Percentiles rank a stretch among this genome's conserved stretches.
Conservation (phyloP, 2,797 vertebrate genomes). For the Linurgus olivaceus region DNA sequence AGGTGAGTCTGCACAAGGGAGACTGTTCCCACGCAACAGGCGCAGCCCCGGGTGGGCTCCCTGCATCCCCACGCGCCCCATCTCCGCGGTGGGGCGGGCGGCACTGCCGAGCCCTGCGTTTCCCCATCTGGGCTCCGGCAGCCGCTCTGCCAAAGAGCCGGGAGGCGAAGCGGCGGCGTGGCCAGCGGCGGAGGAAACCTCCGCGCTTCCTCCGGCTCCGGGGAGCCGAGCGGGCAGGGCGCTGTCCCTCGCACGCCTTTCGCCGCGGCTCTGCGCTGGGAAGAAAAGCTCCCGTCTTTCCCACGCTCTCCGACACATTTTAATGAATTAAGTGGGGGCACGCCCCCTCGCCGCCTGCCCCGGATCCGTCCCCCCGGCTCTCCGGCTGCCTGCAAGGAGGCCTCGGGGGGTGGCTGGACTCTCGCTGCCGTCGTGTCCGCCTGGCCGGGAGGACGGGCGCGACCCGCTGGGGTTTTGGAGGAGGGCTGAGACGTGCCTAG, state of each 20-base stretch:
- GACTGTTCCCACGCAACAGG: background rate
- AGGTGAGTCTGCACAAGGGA: background rate
- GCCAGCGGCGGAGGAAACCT: background rate
- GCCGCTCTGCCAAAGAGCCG: background rate
- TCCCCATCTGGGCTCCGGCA: background rate
- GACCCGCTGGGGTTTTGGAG: background rate
- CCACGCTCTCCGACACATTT: slow-evolving; percentile 98
- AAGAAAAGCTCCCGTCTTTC: slow-evolving; percentile 98
- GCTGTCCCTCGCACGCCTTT: slow-evolving; percentile 55
- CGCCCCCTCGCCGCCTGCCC: slow-evolving; percentile 75
- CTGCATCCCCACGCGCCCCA: background rate
- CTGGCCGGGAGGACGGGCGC: background rate
- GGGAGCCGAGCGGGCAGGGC: slow-evolving; percentile 50
- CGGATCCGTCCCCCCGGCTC: slow-evolving; percentile 41
- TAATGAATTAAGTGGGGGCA: slow-evolving; percentile 91
- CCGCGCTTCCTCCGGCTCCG: background rate
- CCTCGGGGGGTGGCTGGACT: slow-evolving; percentile 4
- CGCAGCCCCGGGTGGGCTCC: background rate
- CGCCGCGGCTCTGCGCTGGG: slow-evolving; percentile 81
- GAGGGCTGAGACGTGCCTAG: background rate
- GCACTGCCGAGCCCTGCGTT: rapidly evolving
- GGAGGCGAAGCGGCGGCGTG: background rate
- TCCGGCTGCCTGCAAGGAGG: slow-evolving; percentile 60
- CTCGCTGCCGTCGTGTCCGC: background rate
- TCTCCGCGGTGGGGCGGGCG: background rate